Evolutionary conservation across 2,113 vertebrate genomes (phyloP), one percentile per base, ranked within the genome.

Genomic region (Scolopax mira): DNA sequence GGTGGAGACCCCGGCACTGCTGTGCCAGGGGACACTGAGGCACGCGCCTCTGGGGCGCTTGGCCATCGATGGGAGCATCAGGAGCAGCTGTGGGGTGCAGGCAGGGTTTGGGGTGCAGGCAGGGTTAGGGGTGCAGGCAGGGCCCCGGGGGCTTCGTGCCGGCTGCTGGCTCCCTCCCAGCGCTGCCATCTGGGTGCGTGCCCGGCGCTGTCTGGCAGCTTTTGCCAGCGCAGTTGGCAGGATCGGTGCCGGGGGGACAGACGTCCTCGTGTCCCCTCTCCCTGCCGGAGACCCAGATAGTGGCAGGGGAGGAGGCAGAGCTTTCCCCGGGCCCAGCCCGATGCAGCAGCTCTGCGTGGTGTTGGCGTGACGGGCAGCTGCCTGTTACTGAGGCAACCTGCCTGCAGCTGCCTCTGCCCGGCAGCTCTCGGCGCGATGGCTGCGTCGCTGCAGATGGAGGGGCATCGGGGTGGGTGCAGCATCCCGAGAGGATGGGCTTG

Each of bases 31-130:
- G 73, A 93, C 90, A 85, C 85, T 61, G 94, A 96, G 93, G 92
- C 86, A 65, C 46, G 0, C 0, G 0, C 4, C 18, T 8, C 4
- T 4, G 28, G 70, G 60, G 24, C 55, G 6, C n/a, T 4, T 2
- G 15, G 13, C 9, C 7, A 1, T 3, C 21, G 33, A 8, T 28
- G 35, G 71, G 27, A n/a, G 13, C 74, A 12, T 1, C 0, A 1
- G 21, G 48, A 46, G 21, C 1, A 0, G 33, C 28, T 7, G 35
- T 1, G 55, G 15, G 52, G 48, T 3, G 23, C 52, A 2, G 90
- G 54, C 69, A 48, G 64, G 42, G n/a, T n/a, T n/a, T 1, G 55
- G 15, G 52, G 48, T 3, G 23, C 54, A 2, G 90, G 54, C 70
- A 48, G 65, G 39, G 4, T 22, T 4, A 4, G 10, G 52, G 72